phyloP scores from a whole-genome alignment of 1,140 invertebrate genomes.

The Brachionus plicatilis region DNA sequence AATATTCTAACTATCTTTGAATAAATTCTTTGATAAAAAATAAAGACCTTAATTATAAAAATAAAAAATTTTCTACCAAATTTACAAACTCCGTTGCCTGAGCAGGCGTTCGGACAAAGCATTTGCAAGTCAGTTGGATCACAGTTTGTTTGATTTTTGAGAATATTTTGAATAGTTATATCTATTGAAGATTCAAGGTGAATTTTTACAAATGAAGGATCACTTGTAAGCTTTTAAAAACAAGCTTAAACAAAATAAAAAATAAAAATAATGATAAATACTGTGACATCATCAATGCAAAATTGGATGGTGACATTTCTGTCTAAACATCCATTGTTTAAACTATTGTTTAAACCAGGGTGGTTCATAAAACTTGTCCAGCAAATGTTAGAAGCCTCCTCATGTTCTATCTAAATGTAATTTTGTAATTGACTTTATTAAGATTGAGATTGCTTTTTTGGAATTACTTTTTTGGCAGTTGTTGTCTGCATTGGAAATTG shows the following conservation, averaged over 20 bases:
- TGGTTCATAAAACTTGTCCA: background rate
- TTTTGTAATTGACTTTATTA: too few species aligned
- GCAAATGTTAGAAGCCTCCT: background rate
- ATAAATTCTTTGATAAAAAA: background rate
- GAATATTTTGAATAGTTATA: background rate
- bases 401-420: background rate
- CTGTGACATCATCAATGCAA: background rate
- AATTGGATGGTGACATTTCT: background rate
- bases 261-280: background rate
- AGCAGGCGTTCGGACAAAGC: background rate
- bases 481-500: background rate
- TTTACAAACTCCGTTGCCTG: background rate
- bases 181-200: background rate
- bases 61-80: background rate
- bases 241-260: background rate
- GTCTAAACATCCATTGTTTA: background rate
- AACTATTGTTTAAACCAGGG: background rate
- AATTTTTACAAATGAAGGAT: background rate
- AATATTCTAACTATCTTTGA: background rate
- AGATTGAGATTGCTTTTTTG: too few species aligned
- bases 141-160: background rate
- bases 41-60: background rate
- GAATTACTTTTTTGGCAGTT: background rate
- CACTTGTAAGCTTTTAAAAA: background rate
- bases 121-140: background rate